Base-by-base conservation (phyloP, 2,797 vertebrate genomes). In the Halcyon badia region DNA sequence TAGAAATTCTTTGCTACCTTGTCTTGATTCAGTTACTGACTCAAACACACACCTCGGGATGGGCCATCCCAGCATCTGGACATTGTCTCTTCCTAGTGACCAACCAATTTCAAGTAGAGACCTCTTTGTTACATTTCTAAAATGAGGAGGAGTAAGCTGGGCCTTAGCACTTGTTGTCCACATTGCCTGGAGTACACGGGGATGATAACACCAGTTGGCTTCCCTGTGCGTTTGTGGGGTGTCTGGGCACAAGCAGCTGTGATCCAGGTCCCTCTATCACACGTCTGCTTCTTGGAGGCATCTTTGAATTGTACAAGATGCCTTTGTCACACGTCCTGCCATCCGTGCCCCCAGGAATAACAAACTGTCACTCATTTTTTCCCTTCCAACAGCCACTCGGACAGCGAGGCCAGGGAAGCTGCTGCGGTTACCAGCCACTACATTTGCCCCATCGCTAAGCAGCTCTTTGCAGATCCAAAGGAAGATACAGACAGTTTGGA, bases 361-460 rank as follows among this genome's bases (percentile, higher is more conserved):
- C 10, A 30, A 37, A 20, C 22, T 60, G 1, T 31, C 14, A 2
- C n/a, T 62, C 49, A 1, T 62, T 54, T 58, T 58, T 64, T 42
- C 16, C 37, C 46, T 94, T 21, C n/a, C 60, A 65, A 73, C 95
- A 98, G 97, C 85, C 41, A 0, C 71, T 94, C 65, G 0, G 92
- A 84, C 51, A 91, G 41, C 4, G 92, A 94, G 35, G 96, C 95
- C 90, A 73, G 66, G 51, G 95, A 94, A 49, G 94, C 96, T n/a
- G 90, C 91, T 81, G 86, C 93, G 17, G 4, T 87, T 6, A 49
- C 84, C 68, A 87, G 96, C 84, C 94, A 44, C 41, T 96, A 69
- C 2, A 0, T 98, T 65, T 98, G 97, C 25, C 92, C 96, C 33
- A 7, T 77, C 44, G 54, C 82, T 16, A 65, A 72, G 77, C 78